These are phyloP conservation scores for Albula glossodonta DNA, from an alignment of 2,113 vertebrate species.

Conservation along the genomic window DNA sequence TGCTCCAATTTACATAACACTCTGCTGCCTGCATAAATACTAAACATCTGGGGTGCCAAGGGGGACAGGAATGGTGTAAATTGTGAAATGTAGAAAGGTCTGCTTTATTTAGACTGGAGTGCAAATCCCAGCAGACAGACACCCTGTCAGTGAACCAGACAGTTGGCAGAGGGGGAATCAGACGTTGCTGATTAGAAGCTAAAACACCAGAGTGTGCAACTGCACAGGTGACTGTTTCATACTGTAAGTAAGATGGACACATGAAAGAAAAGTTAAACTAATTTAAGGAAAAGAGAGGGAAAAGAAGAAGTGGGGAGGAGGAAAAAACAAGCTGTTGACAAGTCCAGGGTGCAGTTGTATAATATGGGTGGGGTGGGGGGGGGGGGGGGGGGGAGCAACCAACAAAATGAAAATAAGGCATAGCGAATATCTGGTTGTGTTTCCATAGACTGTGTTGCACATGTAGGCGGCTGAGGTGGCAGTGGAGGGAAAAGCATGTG, in stretches of 20 bases:
- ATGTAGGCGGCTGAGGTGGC: not conserved
- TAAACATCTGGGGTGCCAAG: not conserved
- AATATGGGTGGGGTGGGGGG: not conserved
- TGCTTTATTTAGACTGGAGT: too few species aligned
- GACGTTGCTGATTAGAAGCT: not conserved
- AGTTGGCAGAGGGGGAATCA: not conserved
- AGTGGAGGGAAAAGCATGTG: not conserved
- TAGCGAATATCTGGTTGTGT: not conserved
- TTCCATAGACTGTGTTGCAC: not conserved
- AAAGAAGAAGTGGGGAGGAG: not conserved
- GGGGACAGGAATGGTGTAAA: not conserved
- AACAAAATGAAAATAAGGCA: not conserved
- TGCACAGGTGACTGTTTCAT: not conserved
- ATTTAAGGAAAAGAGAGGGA: not conserved
- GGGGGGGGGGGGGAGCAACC: not conserved
- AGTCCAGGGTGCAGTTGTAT: not conserved
- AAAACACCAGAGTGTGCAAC: not conserved
- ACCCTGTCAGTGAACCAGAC: not conserved
- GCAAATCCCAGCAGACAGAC: not conserved
- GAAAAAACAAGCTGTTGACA: not conserved
- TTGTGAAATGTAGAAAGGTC: not conserved
- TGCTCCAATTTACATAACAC: too few species aligned
- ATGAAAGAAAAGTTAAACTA: not conserved
- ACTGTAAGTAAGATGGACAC: not conserved
- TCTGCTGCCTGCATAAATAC: not conserved